phyloP scores from a whole-genome alignment of 2,797 vertebrate species.

The Diceros bicornis region DNA sequence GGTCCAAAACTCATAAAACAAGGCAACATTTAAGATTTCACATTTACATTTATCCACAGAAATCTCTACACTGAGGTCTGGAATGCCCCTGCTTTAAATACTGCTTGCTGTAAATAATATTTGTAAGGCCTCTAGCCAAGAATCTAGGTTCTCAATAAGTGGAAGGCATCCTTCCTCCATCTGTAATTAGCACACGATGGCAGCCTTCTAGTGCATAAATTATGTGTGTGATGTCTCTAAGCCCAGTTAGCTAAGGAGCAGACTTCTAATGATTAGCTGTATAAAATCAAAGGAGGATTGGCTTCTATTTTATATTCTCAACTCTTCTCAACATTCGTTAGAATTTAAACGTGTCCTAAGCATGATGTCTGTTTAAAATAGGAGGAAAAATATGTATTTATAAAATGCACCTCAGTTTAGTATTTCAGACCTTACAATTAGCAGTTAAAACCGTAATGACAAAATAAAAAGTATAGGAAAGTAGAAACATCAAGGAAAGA shows the following conservation, averaged over 20 bases:
- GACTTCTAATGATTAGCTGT: not conserved
- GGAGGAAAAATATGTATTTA: not conserved
- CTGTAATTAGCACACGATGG: not conserved
- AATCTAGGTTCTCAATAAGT: not conserved
- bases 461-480: constrained; percentile 19
- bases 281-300: not conserved
- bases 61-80: not conserved
- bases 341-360: constrained; percentile 55
- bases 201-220: not conserved
- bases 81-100: not conserved
- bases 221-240: not conserved
- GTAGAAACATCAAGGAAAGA: constrained; percentile 34
- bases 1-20: not conserved
- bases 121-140: not conserved
- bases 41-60: not conserved
- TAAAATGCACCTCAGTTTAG: not conserved
- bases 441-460: not conserved
- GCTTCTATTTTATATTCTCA: constrained; percentile 4
- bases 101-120: not conserved
- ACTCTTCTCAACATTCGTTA: not conserved
- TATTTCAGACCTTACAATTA: not conserved
- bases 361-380: not conserved
- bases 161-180: not conserved
- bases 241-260: not conserved
- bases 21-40: not conserved